Evolutionary conservation across 2,797 vertebrate species (phyloP), one percentile per base, ranked within the genome.

Genomic region (Cuniculus paca): DNA sequence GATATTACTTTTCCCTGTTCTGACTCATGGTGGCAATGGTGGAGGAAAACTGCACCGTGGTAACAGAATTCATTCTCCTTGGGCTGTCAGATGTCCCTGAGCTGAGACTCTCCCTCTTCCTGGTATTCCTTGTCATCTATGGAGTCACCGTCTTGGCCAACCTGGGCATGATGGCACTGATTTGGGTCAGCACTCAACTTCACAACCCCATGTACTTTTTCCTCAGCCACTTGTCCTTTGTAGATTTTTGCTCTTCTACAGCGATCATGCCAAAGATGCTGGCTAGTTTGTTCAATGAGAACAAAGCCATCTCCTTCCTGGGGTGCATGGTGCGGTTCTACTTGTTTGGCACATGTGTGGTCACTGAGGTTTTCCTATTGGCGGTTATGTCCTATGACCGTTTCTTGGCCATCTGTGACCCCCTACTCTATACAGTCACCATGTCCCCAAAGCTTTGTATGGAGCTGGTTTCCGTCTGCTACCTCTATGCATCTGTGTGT

Each of bases 81-180:
- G n/a, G n/a, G n/a, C n/a, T n/a, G n/a, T n/a, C n/a, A n/a, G n/a
- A n/a, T n/a, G n/a, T n/a, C n/a, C n/a, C n/a, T n/a, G n/a, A n/a
- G n/a, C n/a, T n/a, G n/a, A n/a, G n/a, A n/a, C n/a, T n/a, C n/a
- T n/a, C n/a, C n/a, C n/a, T n/a, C n/a, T n/a, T n/a, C n/a, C n/a
- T n/a, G n/a, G n/a, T n/a, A n/a, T 97, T 98, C 24, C 54, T 98
- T 4, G 24, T 95, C 1, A 87, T 95, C 20, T 95, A 96, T 36
- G 56, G 11, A 1, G 16, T 96, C 68, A 96, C 92, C 0, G 31
- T 95, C 22, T 1, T 84, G 79, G 91, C 74, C 3, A 97, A 97
- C n/a, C 24, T 95, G 26, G 96, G 93, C 24, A 48, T 48, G 45
- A 48, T 48, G 45, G 45, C 45, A 48, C 45, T 48, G 45, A 48